phyloP scores from a whole-genome alignment of 2,888 invertebrate species.

The Hyles lineata region DNA sequence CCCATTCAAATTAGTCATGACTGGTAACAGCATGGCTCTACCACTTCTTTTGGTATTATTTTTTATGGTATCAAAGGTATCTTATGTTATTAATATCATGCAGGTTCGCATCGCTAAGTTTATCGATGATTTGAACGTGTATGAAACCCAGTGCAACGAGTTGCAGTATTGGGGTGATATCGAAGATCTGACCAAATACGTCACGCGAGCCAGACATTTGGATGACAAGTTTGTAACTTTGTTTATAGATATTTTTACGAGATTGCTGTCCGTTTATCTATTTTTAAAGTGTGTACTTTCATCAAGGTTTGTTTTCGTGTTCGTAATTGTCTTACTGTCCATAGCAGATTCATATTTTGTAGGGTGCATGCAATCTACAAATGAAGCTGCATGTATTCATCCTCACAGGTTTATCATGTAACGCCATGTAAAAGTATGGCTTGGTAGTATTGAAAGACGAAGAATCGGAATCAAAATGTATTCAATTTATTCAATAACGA shows the following conservation, averaged over 20 bases:
- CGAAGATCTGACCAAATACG: slow-evolving; percentile 92
- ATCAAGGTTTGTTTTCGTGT: no score
- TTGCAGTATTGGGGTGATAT: slow-evolving; percentile 95
- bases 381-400: neutral
- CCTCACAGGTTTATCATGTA: neutral
- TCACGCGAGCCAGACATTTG: slow-evolving; percentile 91
- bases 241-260: neutral
- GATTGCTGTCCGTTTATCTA: no score
- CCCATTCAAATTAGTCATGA: no score
- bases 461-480: no score
- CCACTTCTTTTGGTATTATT: neutral
- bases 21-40: no score
- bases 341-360: neutral
- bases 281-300: no score
- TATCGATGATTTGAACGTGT: slow-evolving; percentile 91
- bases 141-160: slow-evolving; percentile 92
- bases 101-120: slow-evolving; percentile 91
- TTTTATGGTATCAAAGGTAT: neutral
- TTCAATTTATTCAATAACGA: neutral
- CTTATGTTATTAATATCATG: neutral
- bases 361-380: neutral
- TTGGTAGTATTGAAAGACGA: no score
- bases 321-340: neutral
- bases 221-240: slow-evolving; percentile 85
- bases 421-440: neutral